A percentile compares a stretch with the other conserved stretches of the same genome.
Conservation (phyloP, 2,113 vertebrate species). For the Eptesicus fuscus region DNA sequence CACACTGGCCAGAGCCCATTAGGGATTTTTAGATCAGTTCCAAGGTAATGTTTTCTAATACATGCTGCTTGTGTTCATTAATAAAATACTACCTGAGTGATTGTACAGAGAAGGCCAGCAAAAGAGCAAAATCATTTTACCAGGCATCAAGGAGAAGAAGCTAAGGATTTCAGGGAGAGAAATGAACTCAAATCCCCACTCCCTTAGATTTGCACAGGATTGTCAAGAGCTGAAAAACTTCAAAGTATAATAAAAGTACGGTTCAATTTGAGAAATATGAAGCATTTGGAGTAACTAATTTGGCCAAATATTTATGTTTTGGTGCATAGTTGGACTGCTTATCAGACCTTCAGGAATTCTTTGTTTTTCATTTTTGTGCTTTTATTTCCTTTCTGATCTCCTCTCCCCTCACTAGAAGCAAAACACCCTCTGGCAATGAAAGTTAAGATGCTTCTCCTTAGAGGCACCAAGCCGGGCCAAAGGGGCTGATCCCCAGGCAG, state of each 20-base stretch:
- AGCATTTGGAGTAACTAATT: conserved; percentile 65
- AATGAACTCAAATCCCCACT: conserved; percentile 17
- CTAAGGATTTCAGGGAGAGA: conserved; percentile 45
- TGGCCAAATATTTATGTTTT: conserved; percentile 80
- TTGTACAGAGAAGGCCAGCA: background rate
- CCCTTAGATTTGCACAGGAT: conserved; percentile 56
- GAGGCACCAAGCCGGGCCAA: conserved; percentile 3
- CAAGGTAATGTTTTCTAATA: background rate
- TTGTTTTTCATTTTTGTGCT: conserved; percentile 77
- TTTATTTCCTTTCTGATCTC: conserved; percentile 62
- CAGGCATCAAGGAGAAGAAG: conserved; percentile 18
- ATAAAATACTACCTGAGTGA: background rate
- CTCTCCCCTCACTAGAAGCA: conserved; percentile 47
- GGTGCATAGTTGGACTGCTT: conserved; percentile 77
- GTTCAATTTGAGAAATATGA: conserved; percentile 71
- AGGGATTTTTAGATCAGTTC: background rate
- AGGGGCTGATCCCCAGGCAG: background rate
- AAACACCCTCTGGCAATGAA: conserved; percentile 53
- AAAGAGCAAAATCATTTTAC: conserved; percentile 20
- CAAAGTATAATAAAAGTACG: conserved; percentile 67
- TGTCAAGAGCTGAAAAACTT: conserved; percentile 67
- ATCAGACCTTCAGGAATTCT: conserved; percentile 78
- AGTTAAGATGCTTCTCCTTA: conserved; percentile 26
- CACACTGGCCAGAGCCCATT: background rate
- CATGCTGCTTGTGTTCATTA: background rate